Evolutionary conservation across 2,113 vertebrate genomes (phyloP), one percentile per base, ranked within the genome.

Genomic region (Phalacrocorax brasilianus): DNA sequence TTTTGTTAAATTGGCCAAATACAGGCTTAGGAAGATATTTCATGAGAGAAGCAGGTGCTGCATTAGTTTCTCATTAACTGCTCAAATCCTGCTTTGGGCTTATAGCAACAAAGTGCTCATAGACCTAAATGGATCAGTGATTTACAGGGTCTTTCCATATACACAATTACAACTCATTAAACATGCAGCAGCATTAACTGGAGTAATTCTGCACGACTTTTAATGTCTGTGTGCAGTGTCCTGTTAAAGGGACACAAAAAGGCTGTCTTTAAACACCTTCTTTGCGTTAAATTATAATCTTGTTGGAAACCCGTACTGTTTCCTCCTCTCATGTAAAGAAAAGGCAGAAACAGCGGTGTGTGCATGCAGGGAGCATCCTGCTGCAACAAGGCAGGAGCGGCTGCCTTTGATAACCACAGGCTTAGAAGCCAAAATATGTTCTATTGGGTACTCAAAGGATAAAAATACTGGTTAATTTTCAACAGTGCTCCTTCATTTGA

Each of bases 401-500:
- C 88, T 68, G 94, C 91, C 91, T 97, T 97, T 95, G 80, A 97
- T 97, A 98, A 97, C 97, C 97, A 97, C 92, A 95, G 97, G 96
- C 94, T 98, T 91, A 92, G 96, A 97, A 98, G 98, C 97, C 98
- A 98, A 98, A 98, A 98, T 98, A 97, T 91, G 93, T 98, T 97
- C 96, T 98, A 97, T 97, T 97, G 97, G 96, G 97, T 97, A 98
- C 98, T 98, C 97, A 95, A 97, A 97, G 97, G 97, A 98, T 98
- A 97, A 98, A 98, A 98, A 98, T 98, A 98, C 98, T 98, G 96
- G 98, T 98, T 98, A 98, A 98, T 98, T 98, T 98, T 98, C 98
- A 97, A 98, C 98, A 98, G 96, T 97, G 98, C 98, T 98, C 98
- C 98, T 98, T 98, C 98, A 98, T 98, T 98, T 98, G 98, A 98